phyloP scores from a whole-genome alignment of 2,113 vertebrate genomes.

The Bostrychus sinensis region DNA sequence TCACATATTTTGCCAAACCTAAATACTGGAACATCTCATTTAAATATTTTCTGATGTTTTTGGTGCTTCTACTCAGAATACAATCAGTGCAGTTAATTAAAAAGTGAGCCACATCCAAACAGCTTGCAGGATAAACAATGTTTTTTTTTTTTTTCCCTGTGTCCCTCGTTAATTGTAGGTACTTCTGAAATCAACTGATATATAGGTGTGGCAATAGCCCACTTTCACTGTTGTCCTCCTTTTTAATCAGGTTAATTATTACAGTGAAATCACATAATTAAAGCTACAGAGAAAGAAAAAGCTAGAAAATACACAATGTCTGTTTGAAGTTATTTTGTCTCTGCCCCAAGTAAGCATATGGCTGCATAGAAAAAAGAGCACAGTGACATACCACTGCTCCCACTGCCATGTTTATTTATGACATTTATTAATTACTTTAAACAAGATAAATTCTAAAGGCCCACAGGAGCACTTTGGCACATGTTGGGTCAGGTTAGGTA shows the following conservation, averaged over 20 bases:
- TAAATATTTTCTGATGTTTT: not conserved
- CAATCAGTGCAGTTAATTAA: slow-evolving; percentile 5
- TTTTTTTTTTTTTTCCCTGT: not conserved
- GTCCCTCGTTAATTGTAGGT: slow-evolving; percentile 6
- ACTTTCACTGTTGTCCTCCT: slow-evolving; percentile 21
- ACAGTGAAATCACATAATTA: slow-evolving; percentile 10
- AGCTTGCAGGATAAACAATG: not conserved
- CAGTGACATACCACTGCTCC: not conserved
- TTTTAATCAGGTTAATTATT: slow-evolving; percentile 27
- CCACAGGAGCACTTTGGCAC: not conserved
- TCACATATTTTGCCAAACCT: not conserved
- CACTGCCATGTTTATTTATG: not conserved
- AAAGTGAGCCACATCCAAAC: slow-evolving; percentile 3
- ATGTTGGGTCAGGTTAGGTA: not conserved
- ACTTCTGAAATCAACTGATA: slow-evolving; percentile 6
- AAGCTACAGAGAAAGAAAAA: slow-evolving; percentile 3
- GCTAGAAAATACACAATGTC: not conserved
- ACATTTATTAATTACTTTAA: not conserved
- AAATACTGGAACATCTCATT: not conserved
- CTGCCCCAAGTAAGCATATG: not conserved
- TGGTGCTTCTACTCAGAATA: not conserved
- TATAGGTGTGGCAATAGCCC: not conserved
- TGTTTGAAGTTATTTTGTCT: slow-evolving; percentile 1
- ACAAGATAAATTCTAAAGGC: not conserved
- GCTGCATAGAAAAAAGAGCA: not conserved